A percentile compares a stretch with the other conserved stretches of the same genome.
Conservation (phyloP, 1,140 invertebrate genomes). For the Philaenus spumarius region DNA sequence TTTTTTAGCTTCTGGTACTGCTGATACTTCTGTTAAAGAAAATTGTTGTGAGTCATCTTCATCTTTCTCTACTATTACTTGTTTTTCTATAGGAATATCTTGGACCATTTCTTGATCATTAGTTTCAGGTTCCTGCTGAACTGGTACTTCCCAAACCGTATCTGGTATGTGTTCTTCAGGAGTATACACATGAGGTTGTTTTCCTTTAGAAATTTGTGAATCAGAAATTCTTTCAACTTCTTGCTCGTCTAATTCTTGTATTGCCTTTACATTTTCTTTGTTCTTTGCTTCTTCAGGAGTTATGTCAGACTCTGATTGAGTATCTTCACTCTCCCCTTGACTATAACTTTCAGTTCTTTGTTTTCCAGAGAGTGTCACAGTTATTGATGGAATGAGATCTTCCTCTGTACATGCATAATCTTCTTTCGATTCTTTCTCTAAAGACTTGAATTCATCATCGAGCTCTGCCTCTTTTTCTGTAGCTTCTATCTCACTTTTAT, state of each 20-base stretch:
- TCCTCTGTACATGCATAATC: conserved; percentile 13
- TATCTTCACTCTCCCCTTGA: conserved; percentile 47
- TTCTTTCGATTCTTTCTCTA: conserved; percentile 30
- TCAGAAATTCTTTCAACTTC: conserved; percentile 1
- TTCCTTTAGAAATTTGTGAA: background rate
- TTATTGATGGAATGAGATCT: conserved; percentile 24
- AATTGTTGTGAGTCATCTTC: conserved; percentile 24
- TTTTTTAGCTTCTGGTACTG: conserved; percentile 13
- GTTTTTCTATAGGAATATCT: conserved; percentile 35
- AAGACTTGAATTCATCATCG: conserved; percentile 36
- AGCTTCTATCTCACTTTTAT: conserved; percentile 46
- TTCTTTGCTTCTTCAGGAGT: conserved; percentile 38
- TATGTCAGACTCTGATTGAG: conserved; percentile 47
- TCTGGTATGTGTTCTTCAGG: conserved; percentile 50
- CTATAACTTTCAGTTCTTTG: conserved; percentile 36
- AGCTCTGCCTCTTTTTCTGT: conserved; percentile 41
- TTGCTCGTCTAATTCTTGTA: conserved; percentile 19
- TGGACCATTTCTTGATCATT: conserved; percentile 30
- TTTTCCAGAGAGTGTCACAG: conserved; percentile 25
- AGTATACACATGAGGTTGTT: conserved; percentile 39
- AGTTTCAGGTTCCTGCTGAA: conserved; percentile 43
- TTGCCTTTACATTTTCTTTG: conserved; percentile 37
- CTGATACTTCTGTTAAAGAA: conserved; percentile 20
- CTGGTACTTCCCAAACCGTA: conserved; percentile 55
- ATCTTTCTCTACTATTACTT: conserved; percentile 37